Evolutionary conservation across 1,140 invertebrate species (phyloP).

Genomic region (Achroia grisella): DNA sequence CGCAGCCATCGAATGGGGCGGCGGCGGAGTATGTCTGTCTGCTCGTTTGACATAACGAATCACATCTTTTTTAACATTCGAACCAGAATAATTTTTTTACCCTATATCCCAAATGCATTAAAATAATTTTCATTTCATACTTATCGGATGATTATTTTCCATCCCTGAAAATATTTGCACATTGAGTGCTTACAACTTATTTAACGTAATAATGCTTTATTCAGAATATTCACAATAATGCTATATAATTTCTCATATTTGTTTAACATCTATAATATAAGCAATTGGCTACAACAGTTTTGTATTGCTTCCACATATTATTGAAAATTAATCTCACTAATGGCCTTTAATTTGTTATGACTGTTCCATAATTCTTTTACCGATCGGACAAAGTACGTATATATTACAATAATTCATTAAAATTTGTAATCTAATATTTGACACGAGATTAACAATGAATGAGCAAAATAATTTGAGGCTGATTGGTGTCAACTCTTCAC

Average conservation of each 20-base stretch:
- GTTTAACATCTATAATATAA: too few species aligned
- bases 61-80: background rate
- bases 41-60: background rate
- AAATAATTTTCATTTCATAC: constrained; percentile 36
- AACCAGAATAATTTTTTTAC: background rate
- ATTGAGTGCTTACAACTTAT: too few species aligned
- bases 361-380: background rate
- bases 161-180: background rate
- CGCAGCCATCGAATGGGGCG: too few species aligned
- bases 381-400: constrained; percentile 4
- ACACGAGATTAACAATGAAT: background rate
- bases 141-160: background rate
- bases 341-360: constrained; percentile 27
- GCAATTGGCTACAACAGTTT: constrained; percentile 8
- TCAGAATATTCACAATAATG: too few species aligned
- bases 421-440: constrained; percentile 5
- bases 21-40: background rate
- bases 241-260: too few species aligned
- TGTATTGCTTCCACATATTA: constrained; percentile 65
- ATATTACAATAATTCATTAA: constrained; percentile 7
- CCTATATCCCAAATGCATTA: constrained; percentile 28
- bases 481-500: too few species aligned
- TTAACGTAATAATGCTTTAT: too few species aligned
- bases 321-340: constrained; percentile 52
- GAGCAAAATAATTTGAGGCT: too few species aligned